These are phyloP conservation scores for Athalia cordata DNA, from an alignment of 2,888 invertebrate species.

Conservation along the genomic window DNA sequence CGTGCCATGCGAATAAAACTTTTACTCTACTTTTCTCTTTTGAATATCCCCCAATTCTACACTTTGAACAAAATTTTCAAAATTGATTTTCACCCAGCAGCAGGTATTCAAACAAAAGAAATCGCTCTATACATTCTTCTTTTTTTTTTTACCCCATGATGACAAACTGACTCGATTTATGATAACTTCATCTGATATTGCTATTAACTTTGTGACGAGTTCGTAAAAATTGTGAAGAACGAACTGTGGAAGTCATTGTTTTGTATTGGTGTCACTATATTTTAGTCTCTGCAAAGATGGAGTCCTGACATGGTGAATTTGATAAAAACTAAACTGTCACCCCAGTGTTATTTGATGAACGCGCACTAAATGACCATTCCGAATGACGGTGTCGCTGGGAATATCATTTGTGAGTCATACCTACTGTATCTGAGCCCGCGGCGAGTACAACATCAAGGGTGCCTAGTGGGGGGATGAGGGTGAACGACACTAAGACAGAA, in stretches of 20 bases:
- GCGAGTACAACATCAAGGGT: conserved; percentile 32
- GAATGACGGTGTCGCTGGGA: conserved; percentile 35
- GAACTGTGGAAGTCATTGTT: no score
- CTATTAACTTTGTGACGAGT: no score
- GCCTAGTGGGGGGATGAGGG: conserved; percentile 33
- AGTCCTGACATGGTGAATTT: neutral
- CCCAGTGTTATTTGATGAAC: conserved; percentile 20
- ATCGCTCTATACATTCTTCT: no score
- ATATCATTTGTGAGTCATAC: conserved; percentile 37
- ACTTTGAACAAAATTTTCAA: neutral
- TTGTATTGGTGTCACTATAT: no score
- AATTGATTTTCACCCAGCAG: neutral
- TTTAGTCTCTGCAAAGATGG: no score
- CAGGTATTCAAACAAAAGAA: no score
- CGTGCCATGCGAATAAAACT: conserved; percentile 34
- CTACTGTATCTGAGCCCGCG: conserved; percentile 19
- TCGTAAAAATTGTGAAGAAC: no score
- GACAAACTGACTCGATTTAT: no score
- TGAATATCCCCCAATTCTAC: neutral
- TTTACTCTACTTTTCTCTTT: conserved; percentile 35
- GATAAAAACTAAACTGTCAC: neutral
- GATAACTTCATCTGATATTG: no score
- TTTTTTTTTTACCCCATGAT: no score
- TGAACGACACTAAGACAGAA: conserved; percentile 40
- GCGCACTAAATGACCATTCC: conserved; percentile 17